A percentile compares a stretch with the other conserved stretches of the same genome.
Conservation (phyloP, 2,888 invertebrate species). For the Mythimna pallens region DNA sequence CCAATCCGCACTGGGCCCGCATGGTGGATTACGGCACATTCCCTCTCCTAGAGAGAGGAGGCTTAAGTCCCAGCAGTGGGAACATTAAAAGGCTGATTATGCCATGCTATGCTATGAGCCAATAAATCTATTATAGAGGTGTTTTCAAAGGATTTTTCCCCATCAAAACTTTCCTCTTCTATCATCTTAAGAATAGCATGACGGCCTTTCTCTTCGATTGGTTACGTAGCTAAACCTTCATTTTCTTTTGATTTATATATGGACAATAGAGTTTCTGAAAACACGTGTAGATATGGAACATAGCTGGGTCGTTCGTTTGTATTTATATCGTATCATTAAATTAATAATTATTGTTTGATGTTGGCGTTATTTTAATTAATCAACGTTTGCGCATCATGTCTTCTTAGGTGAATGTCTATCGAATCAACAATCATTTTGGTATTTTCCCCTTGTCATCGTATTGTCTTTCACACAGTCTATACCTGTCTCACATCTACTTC, state of each 20-base stretch:
- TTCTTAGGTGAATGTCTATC: not conserved
- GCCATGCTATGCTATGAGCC: no score
- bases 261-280: constrained; percentile 4
- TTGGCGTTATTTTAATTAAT: not conserved
- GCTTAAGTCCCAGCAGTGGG: no score
- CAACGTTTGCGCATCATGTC: not conserved
- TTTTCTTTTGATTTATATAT: constrained; percentile 40
- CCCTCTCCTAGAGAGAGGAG: no score
- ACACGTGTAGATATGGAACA: not conserved
- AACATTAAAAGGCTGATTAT: no score
- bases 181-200: not conserved
- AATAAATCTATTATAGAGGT: constrained; percentile 58
- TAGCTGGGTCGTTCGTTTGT: not conserved
- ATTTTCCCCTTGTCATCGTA: not conserved
- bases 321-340: not conserved
- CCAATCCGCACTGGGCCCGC: no score
- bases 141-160: constrained; percentile 38
- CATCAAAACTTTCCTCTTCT: constrained; percentile 37
- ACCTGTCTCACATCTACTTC: not conserved
- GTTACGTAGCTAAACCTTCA: constrained; percentile 20
- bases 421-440: not conserved
- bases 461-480: not conserved
- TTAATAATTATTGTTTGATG: not conserved
- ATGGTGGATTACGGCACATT: no score
- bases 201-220: not conserved